Evolutionary conservation across 2,797 vertebrate genomes (phyloP).

Genomic region (Megalops cyprinoides): DNA sequence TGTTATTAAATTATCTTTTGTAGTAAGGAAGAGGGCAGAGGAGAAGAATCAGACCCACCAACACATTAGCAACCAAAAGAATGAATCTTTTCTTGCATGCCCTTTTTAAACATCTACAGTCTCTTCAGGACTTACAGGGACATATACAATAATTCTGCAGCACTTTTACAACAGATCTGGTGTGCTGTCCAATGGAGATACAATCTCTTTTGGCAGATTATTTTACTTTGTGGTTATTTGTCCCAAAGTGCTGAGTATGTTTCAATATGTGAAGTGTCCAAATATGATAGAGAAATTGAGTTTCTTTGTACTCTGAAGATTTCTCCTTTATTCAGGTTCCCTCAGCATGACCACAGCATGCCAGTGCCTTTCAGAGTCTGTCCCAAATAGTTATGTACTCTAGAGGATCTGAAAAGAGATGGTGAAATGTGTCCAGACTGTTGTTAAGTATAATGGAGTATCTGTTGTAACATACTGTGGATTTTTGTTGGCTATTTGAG

Average conservation of each 20-base stretch:
- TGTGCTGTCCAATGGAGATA: not conserved
- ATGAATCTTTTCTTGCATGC: not conserved
- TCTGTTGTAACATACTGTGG: not conserved
- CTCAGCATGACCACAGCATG: not conserved
- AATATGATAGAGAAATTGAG: slow-evolving; percentile 4
- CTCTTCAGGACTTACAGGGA: not conserved
- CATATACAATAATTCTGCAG: not conserved
- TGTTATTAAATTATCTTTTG: no score
- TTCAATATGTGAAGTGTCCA: slow-evolving; percentile 5
- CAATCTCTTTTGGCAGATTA: not conserved
- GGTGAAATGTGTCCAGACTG: not conserved
- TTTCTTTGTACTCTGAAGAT: not conserved
- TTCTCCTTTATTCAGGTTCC: not conserved
- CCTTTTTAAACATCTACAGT: not conserved
- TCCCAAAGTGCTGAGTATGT: not conserved
- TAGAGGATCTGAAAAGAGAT: not conserved
- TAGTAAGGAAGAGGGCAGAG: not conserved
- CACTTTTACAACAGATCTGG: not conserved
- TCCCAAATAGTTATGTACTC: not conserved
- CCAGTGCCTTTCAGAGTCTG: slow-evolving; percentile 3
- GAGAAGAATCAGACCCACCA: not conserved
- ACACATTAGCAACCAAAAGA: not conserved
- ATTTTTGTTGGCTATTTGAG: not conserved
- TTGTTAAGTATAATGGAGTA: not conserved
- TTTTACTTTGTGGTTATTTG: not conserved